Conservation (phyloP, 2,888 invertebrate genomes). For the Andricus quercusramuli region DNA sequence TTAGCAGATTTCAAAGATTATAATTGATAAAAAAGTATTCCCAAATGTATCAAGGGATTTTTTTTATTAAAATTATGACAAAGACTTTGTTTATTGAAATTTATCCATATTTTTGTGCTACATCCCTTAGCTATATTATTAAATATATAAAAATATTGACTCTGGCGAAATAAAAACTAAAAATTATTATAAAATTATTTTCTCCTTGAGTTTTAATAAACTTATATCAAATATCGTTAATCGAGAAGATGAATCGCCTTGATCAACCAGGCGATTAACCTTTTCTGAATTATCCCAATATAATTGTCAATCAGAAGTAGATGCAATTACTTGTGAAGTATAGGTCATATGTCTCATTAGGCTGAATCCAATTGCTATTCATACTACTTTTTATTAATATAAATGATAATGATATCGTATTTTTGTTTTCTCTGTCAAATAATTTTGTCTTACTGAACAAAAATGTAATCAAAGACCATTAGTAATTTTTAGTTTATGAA, state of each 20-base stretch:
- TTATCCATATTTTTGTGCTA: too few species aligned
- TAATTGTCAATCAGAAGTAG: background rate
- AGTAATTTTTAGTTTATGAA: background rate
- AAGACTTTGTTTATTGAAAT: too few species aligned
- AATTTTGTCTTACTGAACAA: background rate
- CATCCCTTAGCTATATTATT: too few species aligned
- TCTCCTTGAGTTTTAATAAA: background rate
- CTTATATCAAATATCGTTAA: background rate
- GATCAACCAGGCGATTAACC: background rate
- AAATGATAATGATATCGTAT: background rate
- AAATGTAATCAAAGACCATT: background rate
- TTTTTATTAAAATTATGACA: too few species aligned
- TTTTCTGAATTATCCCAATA: background rate
- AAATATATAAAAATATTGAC: background rate
- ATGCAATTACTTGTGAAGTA: background rate
- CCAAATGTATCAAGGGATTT: too few species aligned
- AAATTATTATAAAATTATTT: background rate
- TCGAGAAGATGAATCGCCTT: background rate
- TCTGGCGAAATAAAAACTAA: background rate
- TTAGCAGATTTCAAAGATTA: too few species aligned
- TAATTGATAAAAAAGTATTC: too few species aligned
- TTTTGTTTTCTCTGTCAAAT: background rate
- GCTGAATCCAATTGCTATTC: too few species aligned
- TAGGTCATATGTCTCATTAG: conserved; percentile 16
- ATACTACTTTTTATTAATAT: background rate